Evolutionary conservation across 2,797 vertebrate genomes (phyloP).

Genomic region (Alosa sapidissima): DNA sequence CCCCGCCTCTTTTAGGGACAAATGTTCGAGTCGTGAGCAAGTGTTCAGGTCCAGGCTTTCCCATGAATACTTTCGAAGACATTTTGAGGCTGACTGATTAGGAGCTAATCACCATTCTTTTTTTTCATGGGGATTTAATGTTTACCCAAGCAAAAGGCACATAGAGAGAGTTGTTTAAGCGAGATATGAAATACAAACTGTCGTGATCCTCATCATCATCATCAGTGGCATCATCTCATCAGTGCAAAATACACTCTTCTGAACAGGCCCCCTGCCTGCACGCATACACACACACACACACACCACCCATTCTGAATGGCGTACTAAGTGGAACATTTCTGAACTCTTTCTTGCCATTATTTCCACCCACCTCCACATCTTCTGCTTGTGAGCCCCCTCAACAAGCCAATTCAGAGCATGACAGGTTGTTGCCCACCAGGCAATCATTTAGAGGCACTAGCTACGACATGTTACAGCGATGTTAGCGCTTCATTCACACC

Average conservation of each 20-base stretch:
- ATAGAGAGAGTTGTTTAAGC: background rate
- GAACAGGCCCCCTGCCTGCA: background rate
- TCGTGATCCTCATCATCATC: background rate
- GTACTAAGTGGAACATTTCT: background rate
- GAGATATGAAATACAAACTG: background rate
- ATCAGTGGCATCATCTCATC: background rate
- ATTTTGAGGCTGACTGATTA: constrained; percentile 26
- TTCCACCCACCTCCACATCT: constrained; percentile 21
- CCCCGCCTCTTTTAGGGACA: background rate
- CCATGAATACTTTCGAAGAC: constrained; percentile 4
- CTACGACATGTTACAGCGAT: background rate
- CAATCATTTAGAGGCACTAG: constrained; percentile 11
- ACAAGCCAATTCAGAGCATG: background rate
- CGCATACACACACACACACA: too few species aligned
- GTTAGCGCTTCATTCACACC: constrained; percentile 6
- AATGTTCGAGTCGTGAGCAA: background rate
- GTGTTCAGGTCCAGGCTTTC: background rate
- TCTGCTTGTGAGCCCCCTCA: background rate
- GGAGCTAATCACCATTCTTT: background rate
- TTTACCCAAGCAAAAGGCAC: background rate
- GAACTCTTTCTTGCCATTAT: background rate
- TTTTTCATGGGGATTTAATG: background rate
- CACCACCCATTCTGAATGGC: background rate
- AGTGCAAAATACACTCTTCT: background rate
- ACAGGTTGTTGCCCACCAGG: constrained; percentile 15